Base-by-base conservation (phyloP, 2,113 vertebrate genomes). In the Bubo blakistoni region DNA sequence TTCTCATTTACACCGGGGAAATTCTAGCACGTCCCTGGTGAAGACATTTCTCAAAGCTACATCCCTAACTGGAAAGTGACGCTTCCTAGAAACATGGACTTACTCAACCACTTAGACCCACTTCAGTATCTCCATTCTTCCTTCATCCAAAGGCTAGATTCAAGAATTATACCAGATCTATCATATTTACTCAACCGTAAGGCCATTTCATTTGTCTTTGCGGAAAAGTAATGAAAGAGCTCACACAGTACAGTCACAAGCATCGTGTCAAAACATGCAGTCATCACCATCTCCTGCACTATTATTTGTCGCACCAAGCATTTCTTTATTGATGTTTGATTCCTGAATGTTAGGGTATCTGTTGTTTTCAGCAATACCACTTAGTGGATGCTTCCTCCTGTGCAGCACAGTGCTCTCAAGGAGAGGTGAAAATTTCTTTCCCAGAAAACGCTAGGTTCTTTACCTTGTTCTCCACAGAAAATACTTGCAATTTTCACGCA, bases 361-460 rank as follows among this genome's bases (percentile, higher is more conserved):
- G 34, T 30, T 85, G 38, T 72, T 85, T 76, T 49, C 95, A 91
- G 81, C 32, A 44, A 20, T 5, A 90, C 18, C 38, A 34, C n/a
- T 89, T 46, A 73, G 57, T 17, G 27, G 52, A 55, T 81, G 51
- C 38, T 61, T 84, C 66, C 73, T 66, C 73, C 38, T 82, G 20
- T 7, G n/a, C 49, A 65, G 63, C 38, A 73, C 32, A 25, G 11
- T 20, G 57, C 54, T 85, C 58, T n/a, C 0, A 0, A n/a, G 42
- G 15, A 78, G 47, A 65, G 26, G 46, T 17, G 46, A 69, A 21
- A 10, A 4, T 57, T 44, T 65, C 59, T 42, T 21, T 1, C 52
- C 69, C 25, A 32, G 30, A 58, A 77, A 92, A 94, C 8, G 19
- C 26, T 13, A 36, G 40, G 29, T 29, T 29, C 38, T 94, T 88